phyloP scores from a whole-genome alignment of 2,113 vertebrate genomes.

The Saguinus imperator region DNA sequence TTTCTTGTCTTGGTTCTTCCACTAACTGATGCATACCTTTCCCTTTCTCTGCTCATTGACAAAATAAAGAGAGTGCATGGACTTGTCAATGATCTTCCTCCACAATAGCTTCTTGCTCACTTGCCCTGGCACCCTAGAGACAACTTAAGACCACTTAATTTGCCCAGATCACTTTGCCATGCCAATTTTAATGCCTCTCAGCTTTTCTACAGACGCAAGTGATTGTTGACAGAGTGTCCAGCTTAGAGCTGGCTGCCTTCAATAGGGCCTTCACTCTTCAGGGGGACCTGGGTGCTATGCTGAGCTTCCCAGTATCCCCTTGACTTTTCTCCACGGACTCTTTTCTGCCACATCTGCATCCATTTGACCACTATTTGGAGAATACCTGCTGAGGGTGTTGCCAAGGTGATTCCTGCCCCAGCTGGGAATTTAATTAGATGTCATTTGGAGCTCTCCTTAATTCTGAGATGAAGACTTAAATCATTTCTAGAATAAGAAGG shows the following conservation, averaged over 20 bases:
- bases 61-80: background rate
- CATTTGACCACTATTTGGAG: fast-evolving
- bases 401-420: background rate
- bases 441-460: background rate
- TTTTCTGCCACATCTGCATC: too few relatives aligned
- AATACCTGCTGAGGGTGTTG: too few relatives aligned
- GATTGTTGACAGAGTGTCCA: background rate
- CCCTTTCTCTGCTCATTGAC: background rate
- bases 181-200: background rate
- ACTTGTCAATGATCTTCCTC: background rate
- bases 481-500: background rate
- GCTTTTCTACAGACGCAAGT: background rate
- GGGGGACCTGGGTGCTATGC: fast-evolving
- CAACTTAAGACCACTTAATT: background rate
- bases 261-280: too few relatives aligned
- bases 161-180: background rate
- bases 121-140: background rate
- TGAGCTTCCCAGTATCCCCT: too few relatives aligned
- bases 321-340: fast-evolving
- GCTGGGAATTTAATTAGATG: background rate
- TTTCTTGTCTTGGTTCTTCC: background rate
- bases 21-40: fast-evolving
- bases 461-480: background rate
- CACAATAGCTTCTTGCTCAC: too few relatives aligned
- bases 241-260: background rate